phyloP scores from a whole-genome alignment of 30 jellyfish, hydroid and myxozoan species.

The Turritopsis dohrnii region DNA sequence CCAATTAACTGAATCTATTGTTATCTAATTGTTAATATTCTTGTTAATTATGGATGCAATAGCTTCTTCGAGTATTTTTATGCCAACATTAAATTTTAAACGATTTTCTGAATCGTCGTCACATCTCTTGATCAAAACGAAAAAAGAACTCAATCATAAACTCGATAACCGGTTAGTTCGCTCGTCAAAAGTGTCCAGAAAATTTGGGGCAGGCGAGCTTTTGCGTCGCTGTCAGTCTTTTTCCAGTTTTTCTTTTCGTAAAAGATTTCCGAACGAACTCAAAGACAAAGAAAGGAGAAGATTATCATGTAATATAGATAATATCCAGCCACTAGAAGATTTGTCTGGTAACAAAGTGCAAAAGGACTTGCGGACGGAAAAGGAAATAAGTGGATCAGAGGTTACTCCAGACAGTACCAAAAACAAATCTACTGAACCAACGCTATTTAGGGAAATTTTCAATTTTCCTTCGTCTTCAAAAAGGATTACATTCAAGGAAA shows the following conservation, averaged over 20 bases:
- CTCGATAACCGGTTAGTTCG: neutral
- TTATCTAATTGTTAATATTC: neutral
- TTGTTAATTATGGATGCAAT: neutral
- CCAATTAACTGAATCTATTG: neutral
- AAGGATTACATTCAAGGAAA: neutral
- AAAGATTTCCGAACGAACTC: neutral
- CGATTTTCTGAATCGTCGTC: neutral
- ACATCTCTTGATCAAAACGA: neutral
- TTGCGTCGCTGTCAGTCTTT: neutral
- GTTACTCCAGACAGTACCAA: neutral
- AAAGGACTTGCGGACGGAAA: neutral
- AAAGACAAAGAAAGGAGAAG: neutral
- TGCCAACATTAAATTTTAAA: neutral
- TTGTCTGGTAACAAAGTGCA: neutral
- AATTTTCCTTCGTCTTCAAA: neutral
- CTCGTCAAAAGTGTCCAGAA: neutral
- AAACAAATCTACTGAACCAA: neutral
- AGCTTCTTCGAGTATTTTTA: neutral
- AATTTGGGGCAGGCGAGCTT: neutral
- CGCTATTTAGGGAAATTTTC: neutral
- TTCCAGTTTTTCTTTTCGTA: neutral
- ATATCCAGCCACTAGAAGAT: neutral
- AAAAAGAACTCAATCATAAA: neutral
- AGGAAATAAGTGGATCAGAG: neutral
- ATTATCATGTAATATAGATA: neutral